A percentile compares a stretch with the other conserved stretches of the same genome.
Conservation (phyloP, 2,797 vertebrate genomes). For the Discoglossus pictus region DNA sequence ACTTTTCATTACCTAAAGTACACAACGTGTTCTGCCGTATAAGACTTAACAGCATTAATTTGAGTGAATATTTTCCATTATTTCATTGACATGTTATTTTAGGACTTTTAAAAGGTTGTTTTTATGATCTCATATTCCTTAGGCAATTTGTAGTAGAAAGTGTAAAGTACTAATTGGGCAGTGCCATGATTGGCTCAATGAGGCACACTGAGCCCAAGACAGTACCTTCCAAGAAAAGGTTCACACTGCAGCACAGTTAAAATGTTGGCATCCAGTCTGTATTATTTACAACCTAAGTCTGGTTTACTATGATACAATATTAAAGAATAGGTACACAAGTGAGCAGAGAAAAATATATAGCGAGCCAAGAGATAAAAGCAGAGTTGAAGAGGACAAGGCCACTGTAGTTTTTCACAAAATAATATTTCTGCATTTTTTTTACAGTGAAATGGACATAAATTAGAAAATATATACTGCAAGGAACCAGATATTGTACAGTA, state of each 20-base stretch:
- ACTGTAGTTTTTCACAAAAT: too few species aligned
- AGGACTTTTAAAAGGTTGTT: constrained; percentile 34
- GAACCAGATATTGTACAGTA: too few species aligned
- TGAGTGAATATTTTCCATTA: constrained; percentile 43
- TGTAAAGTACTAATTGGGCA: constrained; percentile 41
- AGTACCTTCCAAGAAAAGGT: neutral
- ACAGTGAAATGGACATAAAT: too few species aligned
- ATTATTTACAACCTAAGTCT: too few species aligned
- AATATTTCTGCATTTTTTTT: too few species aligned
- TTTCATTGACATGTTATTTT: constrained; percentile 44
- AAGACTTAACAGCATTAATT: constrained; percentile 31
- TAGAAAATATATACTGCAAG: too few species aligned
- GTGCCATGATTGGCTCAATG: constrained; percentile 15
- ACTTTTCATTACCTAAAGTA: constrained; percentile 50
- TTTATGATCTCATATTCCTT: constrained; percentile 50
- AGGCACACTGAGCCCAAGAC: neutral
- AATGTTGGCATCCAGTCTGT: too few species aligned
- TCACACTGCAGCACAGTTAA: neutral
- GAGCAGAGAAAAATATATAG: too few species aligned
- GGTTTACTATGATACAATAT: too few species aligned
- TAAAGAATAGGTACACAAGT: too few species aligned
- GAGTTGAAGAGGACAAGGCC: too few species aligned
- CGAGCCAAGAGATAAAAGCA: too few species aligned
- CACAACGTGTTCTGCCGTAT: constrained; percentile 31
- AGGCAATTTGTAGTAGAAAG: constrained; percentile 31